These are phyloP conservation scores for Ochropacha duplaris DNA, from an alignment of 2,888 invertebrate genomes.

Conservation along the genomic window DNA sequence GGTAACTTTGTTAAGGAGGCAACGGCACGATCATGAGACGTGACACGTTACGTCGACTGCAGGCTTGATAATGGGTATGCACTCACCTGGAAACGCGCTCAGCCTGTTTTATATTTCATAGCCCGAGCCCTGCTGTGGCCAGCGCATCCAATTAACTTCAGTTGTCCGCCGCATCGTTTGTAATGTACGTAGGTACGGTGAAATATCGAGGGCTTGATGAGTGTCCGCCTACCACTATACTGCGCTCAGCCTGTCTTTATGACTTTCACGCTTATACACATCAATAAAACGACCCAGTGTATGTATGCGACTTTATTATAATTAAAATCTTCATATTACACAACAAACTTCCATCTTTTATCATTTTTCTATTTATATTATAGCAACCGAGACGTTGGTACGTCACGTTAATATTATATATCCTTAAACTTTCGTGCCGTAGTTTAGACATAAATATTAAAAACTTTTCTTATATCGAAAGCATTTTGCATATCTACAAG, in stretches of 20 bases:
- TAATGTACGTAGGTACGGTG: constrained; percentile 66
- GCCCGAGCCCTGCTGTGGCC: constrained; percentile 50
- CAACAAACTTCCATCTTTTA: background rate
- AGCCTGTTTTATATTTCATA: constrained; percentile 69
- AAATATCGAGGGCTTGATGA: constrained; percentile 72
- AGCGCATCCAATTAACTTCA: constrained; percentile 77
- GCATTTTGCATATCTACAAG: background rate
- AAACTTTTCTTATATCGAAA: background rate
- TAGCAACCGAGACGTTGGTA: background rate
- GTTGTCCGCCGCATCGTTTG: constrained; percentile 65
- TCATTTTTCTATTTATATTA: background rate
- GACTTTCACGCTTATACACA: constrained; percentile 39
- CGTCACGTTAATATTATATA: background rate
- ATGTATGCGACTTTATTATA: background rate
- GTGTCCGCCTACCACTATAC: constrained; percentile 31
- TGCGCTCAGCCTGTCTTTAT: constrained; percentile 47
- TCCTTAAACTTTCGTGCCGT: background rate
- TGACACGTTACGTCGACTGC: constrained; percentile 42
- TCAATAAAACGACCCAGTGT: constrained; percentile 4
- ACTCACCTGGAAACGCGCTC: constrained; percentile 36
- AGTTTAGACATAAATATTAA: background rate
- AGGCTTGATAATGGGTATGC: constrained; percentile 44
- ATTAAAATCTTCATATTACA: background rate
- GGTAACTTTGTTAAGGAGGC: constrained; percentile 37
- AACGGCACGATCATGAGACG: constrained; percentile 40